Evolutionary conservation across 2,888 invertebrate species (phyloP).

Genomic region (Leucophenga montana): DNA sequence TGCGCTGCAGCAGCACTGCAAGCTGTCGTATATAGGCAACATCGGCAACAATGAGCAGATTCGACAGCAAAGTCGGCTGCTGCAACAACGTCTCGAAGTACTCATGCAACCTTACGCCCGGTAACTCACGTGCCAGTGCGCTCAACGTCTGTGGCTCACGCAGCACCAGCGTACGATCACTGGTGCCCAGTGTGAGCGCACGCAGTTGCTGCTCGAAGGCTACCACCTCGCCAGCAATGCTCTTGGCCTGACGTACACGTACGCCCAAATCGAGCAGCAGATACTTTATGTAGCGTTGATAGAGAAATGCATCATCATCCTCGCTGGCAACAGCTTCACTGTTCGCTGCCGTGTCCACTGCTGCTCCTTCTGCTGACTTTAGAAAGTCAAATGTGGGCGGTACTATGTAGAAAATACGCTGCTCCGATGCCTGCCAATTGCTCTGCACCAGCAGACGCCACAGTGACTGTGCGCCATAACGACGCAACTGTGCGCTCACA

Average conservation of each 20-base stretch:
- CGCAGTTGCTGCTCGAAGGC: constrained; percentile 57
- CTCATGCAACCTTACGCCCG: constrained; percentile 47
- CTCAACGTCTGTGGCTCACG: constrained; percentile 57
- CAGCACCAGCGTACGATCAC: constrained; percentile 48
- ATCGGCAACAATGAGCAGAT: constrained; percentile 59
- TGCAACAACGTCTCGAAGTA: constrained; percentile 59
- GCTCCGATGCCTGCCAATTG: constrained; percentile 68
- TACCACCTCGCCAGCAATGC: constrained; percentile 58
- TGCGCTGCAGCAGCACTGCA: constrained; percentile 36
- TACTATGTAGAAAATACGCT: constrained; percentile 62
- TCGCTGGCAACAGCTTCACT: constrained; percentile 13
- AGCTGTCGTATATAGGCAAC: constrained; percentile 50
- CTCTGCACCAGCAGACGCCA: constrained; percentile 60
- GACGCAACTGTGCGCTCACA: constrained; percentile 60
- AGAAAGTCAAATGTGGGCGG: constrained; percentile 58
- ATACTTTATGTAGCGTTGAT: constrained; percentile 64
- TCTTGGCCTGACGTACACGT: constrained; percentile 59
- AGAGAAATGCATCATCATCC: constrained; percentile 55
- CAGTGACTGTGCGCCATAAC: constrained; percentile 59
- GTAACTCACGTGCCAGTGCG: constrained; percentile 48
- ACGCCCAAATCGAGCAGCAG: constrained; percentile 63
- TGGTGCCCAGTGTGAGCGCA: constrained; percentile 35
- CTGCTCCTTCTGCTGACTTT: constrained; percentile 33
- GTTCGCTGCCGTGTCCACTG: not conserved
- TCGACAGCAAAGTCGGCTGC: not conserved